These are phyloP conservation scores for Toxostoma redivivum DNA, from an alignment of 2,113 vertebrate species.

Conservation along the genomic window DNA sequence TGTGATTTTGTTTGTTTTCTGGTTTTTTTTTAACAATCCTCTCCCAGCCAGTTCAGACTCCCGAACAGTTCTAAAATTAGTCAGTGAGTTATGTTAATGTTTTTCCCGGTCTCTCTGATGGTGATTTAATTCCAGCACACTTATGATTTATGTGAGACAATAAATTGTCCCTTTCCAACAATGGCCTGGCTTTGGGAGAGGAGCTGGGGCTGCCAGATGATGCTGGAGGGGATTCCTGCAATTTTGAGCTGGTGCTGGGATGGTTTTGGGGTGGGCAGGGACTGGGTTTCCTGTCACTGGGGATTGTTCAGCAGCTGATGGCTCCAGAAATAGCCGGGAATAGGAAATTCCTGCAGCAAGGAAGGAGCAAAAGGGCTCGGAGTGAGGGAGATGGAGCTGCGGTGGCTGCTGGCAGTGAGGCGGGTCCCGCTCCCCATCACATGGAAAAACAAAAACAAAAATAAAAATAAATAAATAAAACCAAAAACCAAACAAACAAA, in stretches of 20 bases:
- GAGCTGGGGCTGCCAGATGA: background rate
- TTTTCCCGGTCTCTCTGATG: background rate
- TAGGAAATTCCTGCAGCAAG: background rate
- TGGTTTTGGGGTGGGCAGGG: background rate
- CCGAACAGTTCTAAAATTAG: background rate
- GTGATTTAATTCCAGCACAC: background rate
- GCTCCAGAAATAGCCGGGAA: background rate
- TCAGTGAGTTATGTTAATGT: background rate
- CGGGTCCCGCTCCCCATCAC: background rate
- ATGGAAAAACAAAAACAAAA: too few species aligned
- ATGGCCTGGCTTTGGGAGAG: background rate
- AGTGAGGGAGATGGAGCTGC: background rate
- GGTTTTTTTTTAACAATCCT: background rate
- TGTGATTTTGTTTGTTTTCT: background rate
- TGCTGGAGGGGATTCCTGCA: background rate
- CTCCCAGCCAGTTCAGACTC: background rate
- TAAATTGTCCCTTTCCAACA: background rate
- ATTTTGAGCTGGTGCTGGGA: background rate
- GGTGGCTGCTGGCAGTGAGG: background rate
- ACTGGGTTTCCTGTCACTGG: background rate
- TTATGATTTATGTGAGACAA: background rate
- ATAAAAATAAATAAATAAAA: too few species aligned
- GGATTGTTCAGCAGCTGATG: background rate
- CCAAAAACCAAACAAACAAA: too few species aligned
- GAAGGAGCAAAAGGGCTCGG: background rate